Base-by-base conservation (phyloP, 1,140 invertebrate genomes). In the Planococcus citri region DNA sequence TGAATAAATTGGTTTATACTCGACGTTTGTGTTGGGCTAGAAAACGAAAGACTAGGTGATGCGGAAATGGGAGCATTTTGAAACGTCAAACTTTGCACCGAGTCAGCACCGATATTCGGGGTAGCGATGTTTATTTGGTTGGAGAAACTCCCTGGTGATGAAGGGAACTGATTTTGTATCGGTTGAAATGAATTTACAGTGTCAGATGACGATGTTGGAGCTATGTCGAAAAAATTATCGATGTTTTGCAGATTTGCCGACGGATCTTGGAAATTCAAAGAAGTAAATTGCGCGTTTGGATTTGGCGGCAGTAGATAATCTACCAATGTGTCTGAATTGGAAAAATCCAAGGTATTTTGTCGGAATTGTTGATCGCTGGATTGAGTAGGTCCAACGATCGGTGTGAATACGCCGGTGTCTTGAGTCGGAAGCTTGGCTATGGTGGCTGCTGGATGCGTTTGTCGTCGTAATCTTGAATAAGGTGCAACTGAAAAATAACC, bases 401-500 rank as follows among this genome's bases (percentile, higher is more conserved):
- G 60, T 25, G 20, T 64, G 60, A 64, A 64, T 24, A 27, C 60
- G 17, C 24, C 24, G 17, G 2, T 64, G 22, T 64, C 60, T 10
- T 24, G 60, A 10, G 60, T 64, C 24, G 71, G 72, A 25, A 72
- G 61, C 33, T 70, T 70, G 29, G 71, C 72, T 27, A 71, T 57
- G 2, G 72, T 73, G 8, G 67, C 29, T 20, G 68, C 64, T 1
- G 72, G 72, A 33, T 73, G 72, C 1, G 72, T 67, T 67, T 73
- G 72, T 27, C 72, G 0, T 69, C 70, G 72, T 20, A 27, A n/a
- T 64, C 72, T 68, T 25, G 67, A 24, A 25, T 38, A 57, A 2
- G 38, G 27, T 68, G 61, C 12, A 25, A 33, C 38, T 57, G 41
- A 60, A 69, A 22, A 70, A 70, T 29, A 27, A 27, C 60, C 60